phyloP scores from a whole-genome alignment of 2,888 invertebrate species.

The Ectobius pallidus region DNA sequence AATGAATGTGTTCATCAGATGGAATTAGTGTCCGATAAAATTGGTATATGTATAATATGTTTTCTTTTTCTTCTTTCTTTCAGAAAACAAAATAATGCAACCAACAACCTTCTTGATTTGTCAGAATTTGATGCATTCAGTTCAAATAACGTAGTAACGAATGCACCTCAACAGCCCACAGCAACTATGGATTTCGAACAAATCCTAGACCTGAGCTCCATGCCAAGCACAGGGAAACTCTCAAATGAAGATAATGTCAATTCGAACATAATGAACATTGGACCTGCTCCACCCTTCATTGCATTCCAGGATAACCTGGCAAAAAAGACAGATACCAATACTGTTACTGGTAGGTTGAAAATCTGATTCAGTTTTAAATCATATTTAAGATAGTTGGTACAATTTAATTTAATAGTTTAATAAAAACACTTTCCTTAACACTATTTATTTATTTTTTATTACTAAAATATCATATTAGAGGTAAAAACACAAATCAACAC shows the following conservation, averaged over 20 bases:
- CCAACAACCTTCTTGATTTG: constrained; percentile 60
- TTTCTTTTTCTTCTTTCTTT: constrained; percentile 46
- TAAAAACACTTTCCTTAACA: too few species aligned
- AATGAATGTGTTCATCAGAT: too few species aligned
- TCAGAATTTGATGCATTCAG: constrained; percentile 53
- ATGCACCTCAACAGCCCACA: constrained; percentile 32
- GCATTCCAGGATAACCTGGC: constrained; percentile 47
- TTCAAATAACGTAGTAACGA: constrained; percentile 35
- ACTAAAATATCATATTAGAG: too few species aligned
- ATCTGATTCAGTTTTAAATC: background rate
- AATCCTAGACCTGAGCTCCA: constrained; percentile 26
- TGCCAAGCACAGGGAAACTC: constrained; percentile 38
- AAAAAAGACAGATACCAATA: constrained; percentile 45
- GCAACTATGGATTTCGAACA: constrained; percentile 40
- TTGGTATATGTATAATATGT: too few species aligned
- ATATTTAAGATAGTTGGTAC: too few species aligned
- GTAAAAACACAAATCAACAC: too few species aligned
- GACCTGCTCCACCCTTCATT: constrained; percentile 44
- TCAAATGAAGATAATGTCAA: constrained; percentile 43
- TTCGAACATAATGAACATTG: constrained; percentile 42
- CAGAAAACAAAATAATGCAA: constrained; percentile 60
- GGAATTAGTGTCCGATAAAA: too few species aligned
- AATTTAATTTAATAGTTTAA: too few species aligned
- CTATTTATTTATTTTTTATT: too few species aligned
- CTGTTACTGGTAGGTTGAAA: constrained; percentile 40